Evolutionary conservation across 2,888 invertebrate species (phyloP).

Genomic region (Ectropis crepuscularia): DNA sequence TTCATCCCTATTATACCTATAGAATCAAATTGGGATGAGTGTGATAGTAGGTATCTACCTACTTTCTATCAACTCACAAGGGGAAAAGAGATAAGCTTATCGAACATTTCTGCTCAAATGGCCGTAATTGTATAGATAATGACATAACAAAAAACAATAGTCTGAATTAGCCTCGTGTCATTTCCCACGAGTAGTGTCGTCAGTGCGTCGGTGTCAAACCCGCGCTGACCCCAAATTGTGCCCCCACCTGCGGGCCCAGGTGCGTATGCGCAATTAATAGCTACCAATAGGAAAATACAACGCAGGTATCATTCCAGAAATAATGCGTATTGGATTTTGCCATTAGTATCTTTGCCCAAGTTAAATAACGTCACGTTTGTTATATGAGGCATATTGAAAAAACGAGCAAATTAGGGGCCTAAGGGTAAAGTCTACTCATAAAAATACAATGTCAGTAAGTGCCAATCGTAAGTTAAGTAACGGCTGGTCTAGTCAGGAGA

Average conservation of each 20-base stretch:
- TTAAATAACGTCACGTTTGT: too few species aligned
- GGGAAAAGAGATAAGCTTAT: not conserved
- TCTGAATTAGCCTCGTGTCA: slow-evolving; percentile 44
- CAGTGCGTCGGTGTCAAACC: slow-evolving; percentile 60
- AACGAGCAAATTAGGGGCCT: too few species aligned
- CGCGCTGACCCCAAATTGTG: slow-evolving; percentile 75
- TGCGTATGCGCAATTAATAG: slow-evolving; percentile 75
- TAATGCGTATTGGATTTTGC: not conserved
- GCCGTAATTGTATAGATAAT: slow-evolving; percentile 1
- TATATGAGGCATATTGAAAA: too few species aligned
- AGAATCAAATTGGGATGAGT: too few species aligned
- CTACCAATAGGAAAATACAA: slow-evolving; percentile 63
- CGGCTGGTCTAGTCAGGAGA: too few species aligned
- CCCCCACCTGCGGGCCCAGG: slow-evolving; percentile 80
- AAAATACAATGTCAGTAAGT: too few species aligned
- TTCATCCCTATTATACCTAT: too few species aligned
- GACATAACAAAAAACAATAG: slow-evolving; percentile 22
- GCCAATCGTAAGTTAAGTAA: too few species aligned
- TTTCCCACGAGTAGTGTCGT: slow-evolving; percentile 64
- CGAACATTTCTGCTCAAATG: not conserved
- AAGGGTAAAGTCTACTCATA: too few species aligned
- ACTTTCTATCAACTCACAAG: too few species aligned
- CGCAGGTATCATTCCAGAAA: slow-evolving; percentile 52
- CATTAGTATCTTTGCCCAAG: too few species aligned
- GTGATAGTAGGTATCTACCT: too few species aligned